phyloP scores from a whole-genome alignment of 1,140 invertebrate species.

The Laupala kohalensis region DNA sequence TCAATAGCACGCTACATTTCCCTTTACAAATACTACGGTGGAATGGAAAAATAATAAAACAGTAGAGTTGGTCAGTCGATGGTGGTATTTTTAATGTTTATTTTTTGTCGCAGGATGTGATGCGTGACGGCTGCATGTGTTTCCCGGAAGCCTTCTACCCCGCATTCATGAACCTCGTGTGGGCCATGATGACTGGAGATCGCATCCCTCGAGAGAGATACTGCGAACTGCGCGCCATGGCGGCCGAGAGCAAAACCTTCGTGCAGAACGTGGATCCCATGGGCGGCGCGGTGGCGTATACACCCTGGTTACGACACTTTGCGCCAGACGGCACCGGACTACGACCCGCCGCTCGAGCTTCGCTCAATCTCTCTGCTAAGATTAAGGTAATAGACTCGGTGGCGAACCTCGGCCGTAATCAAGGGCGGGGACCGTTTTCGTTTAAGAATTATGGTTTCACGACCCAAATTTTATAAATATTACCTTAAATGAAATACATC shows the following conservation, averaged over 20 bases:
- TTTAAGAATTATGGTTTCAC: too few species aligned
- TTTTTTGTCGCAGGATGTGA: not conserved
- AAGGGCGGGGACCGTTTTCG: too few species aligned
- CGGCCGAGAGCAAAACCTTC: not conserved
- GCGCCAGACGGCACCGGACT: not conserved
- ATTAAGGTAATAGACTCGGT: too few species aligned
- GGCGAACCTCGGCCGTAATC: too few species aligned
- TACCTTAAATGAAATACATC: too few species aligned
- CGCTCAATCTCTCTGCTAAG: too few species aligned
- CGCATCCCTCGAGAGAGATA: not conserved
- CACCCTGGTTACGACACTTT: not conserved
- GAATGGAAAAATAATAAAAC: too few species aligned
- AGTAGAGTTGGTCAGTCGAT: too few species aligned
- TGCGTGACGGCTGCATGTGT: not conserved
- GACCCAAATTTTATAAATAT: too few species aligned
- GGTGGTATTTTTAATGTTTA: too few species aligned
- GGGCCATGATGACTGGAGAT: not conserved
- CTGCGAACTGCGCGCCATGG: not conserved
- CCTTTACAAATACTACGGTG: too few species aligned
- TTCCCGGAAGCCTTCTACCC: not conserved
- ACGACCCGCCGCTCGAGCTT: not conserved
- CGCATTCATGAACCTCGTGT: not conserved
- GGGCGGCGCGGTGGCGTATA: not conserved
- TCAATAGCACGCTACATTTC: too few species aligned
- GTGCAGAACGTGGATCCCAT: not conserved